Conservation (phyloP, 1,140 invertebrate genomes). For the Hypothenemus hampei region DNA sequence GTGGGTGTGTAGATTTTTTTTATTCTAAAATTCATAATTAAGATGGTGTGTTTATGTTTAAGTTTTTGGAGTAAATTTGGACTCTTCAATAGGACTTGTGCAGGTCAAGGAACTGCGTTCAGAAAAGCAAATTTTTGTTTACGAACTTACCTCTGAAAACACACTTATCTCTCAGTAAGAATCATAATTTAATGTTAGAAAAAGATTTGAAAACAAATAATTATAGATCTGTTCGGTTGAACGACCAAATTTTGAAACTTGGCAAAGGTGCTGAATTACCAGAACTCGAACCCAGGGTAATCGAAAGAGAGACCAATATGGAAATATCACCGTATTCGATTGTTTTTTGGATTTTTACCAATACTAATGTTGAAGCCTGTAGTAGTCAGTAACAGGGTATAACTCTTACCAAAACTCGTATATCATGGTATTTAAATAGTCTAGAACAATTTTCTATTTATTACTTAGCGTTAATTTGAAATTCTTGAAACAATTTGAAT, state of each 20-base stretch:
- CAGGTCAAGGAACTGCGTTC: constrained; percentile 44
- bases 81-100: constrained; percentile 45
- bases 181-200: constrained; percentile 3
- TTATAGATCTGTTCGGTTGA: constrained; percentile 53
- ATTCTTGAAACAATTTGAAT: too few species aligned
- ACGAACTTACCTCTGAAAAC: constrained; percentile 43
- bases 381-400: too few species aligned
- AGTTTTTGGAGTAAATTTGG: constrained; percentile 59
- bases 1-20: constrained; percentile 5
- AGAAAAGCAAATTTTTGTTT: constrained; percentile 37
- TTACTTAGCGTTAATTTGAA: too few species aligned
- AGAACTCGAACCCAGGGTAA: constrained; percentile 48
- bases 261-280: constrained; percentile 48
- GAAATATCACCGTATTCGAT: constrained; percentile 55
- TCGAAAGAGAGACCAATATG: constrained; percentile 46
- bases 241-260: constrained; percentile 51
- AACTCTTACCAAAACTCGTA: too few species aligned
- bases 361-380: constrained; percentile 20
- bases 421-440: too few species aligned
- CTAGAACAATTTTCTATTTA: too few species aligned
- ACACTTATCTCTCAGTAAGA: constrained; percentile 26
- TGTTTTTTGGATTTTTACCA: constrained; percentile 52
- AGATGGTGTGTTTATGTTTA: constrained; percentile 20
- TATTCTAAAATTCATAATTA: neutral
- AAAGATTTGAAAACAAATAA: neutral